A percentile compares a stretch with the other conserved stretches of the same genome.
phyloP scores from a whole-genome alignment of 2,113 vertebrate genomes.

The Oenanthe melanoleuca region DNA sequence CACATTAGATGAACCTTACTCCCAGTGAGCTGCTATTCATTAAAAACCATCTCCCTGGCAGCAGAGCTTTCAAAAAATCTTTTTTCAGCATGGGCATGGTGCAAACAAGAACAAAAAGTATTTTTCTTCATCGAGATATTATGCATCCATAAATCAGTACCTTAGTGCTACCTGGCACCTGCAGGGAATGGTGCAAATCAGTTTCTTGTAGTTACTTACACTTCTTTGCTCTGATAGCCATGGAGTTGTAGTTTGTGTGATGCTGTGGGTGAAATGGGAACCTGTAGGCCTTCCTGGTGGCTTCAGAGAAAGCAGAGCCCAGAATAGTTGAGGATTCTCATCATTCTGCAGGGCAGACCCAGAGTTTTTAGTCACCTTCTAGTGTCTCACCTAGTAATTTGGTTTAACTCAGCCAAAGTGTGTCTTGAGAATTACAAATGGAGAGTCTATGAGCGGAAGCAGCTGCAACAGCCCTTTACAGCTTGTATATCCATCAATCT shows the following conservation, averaged over 20 bases:
- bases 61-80: neutral
- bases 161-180: neutral
- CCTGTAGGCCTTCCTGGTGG: neutral
- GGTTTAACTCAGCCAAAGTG: neutral
- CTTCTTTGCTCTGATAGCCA: neutral
- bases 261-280: neutral
- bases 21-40: no score
- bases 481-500: neutral
- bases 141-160: neutral
- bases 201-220: neutral
- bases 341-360: neutral
- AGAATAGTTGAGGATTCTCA: neutral
- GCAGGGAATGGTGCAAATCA: neutral
- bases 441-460: neutral
- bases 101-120: neutral
- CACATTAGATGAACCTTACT: neutral
- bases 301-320: neutral
- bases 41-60: neutral
- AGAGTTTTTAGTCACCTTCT: neutral
- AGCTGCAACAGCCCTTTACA: neutral
- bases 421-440: neutral
- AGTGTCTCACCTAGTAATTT: neutral
- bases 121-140: neutral
- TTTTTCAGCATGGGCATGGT: neutral
- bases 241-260: fast-evolving